Conservation (phyloP, 2,888 invertebrate genomes). For the Hydroisotoma schaefferi region DNA sequence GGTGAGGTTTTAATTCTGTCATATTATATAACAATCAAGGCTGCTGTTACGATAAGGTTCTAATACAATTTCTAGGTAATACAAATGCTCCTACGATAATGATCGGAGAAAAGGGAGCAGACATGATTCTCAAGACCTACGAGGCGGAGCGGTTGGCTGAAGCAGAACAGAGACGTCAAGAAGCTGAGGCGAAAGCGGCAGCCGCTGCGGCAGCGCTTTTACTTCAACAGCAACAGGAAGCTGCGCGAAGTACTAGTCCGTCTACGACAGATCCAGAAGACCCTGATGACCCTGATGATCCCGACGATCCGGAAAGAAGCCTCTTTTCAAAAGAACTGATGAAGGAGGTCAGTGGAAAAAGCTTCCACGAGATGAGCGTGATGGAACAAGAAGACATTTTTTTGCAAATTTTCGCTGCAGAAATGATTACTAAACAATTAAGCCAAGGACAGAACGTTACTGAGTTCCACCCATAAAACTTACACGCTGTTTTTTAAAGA, state of each 20-base stretch:
- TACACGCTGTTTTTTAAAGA: no score
- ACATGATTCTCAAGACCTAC: conserved; percentile 30
- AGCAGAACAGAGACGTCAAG: conserved; percentile 19
- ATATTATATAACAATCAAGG: neutral
- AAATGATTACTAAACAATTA: neutral
- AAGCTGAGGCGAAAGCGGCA: conserved; percentile 17
- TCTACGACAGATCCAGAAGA: neutral
- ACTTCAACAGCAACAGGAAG: neutral
- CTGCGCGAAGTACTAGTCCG: neutral
- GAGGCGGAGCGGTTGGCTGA: conserved; percentile 32
- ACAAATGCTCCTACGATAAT: conserved; percentile 23
- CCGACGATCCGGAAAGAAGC: conserved; percentile 7
- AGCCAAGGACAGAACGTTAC: neutral
- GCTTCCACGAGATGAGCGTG: neutral
- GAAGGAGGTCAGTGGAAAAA: neutral
- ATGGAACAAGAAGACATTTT: conserved; percentile 3
- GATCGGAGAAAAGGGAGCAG: conserved; percentile 28
- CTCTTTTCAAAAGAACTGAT: neutral
- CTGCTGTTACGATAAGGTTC: neutral
- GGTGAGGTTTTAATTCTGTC: conserved; percentile 15
- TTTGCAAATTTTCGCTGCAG: neutral
- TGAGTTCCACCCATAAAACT: neutral
- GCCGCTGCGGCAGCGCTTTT: conserved; percentile 11
- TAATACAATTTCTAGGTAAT: conserved; percentile 10
- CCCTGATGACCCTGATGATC: conserved; percentile 13